Evolutionary conservation across 1,140 invertebrate genomes (phyloP).

Genomic region (Leptestheria dahalacensis): DNA sequence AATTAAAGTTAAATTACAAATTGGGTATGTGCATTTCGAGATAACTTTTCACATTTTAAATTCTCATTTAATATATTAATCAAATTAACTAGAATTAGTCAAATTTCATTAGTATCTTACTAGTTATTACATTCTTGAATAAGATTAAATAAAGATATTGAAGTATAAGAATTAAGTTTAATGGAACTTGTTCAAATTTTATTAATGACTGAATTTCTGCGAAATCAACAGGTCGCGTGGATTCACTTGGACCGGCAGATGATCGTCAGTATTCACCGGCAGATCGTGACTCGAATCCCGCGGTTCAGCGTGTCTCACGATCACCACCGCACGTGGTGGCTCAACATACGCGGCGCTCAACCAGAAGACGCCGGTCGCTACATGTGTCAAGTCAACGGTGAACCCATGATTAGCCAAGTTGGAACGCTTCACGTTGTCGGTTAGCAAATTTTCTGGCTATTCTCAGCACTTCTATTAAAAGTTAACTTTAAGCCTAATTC

Average conservation of each 20-base stretch:
- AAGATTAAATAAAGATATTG: too few relatives aligned
- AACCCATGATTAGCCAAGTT: slow-evolving; percentile 87
- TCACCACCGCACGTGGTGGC: slow-evolving; percentile 77
- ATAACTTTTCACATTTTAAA: too few relatives aligned
- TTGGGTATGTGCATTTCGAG: too few relatives aligned
- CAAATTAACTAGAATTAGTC: too few relatives aligned
- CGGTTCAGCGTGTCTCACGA: slow-evolving; percentile 76
- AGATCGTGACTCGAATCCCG: slow-evolving; percentile 71
- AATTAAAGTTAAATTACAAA: too few relatives aligned
- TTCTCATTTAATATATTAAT: too few relatives aligned
- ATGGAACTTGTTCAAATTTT: too few relatives aligned
- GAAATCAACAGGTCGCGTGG: slow-evolving; percentile 63
- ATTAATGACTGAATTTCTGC: not conserved
- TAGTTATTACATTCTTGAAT: too few relatives aligned
- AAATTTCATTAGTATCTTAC: too few relatives aligned
- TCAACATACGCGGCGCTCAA: slow-evolving; percentile 73
- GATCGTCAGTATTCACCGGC: slow-evolving; percentile 78
- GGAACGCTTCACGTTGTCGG: slow-evolving; percentile 87
- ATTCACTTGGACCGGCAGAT: slow-evolving; percentile 86
- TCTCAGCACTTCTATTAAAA: too few relatives aligned
- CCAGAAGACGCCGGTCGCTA: slow-evolving; percentile 78
- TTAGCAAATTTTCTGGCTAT: slow-evolving; percentile 35
- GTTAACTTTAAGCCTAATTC: too few relatives aligned
- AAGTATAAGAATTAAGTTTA: too few relatives aligned
- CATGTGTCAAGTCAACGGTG: slow-evolving; percentile 79